Conservation (phyloP, 2,797 vertebrate species). For the Adrianichthys oophorus region DNA sequence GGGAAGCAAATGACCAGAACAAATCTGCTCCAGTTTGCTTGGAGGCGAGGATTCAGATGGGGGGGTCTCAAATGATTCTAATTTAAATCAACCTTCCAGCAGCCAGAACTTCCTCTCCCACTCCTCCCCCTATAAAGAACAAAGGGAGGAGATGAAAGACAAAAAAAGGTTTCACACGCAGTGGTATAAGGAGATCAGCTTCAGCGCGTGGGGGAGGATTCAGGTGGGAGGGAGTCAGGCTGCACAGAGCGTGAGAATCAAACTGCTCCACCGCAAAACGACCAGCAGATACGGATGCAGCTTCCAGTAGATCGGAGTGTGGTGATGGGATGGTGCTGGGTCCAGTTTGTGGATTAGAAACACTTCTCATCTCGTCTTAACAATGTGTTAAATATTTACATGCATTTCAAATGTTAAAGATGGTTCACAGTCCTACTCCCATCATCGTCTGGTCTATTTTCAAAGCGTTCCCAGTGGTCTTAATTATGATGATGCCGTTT, state of each 20-base stretch:
- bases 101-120: slow-evolving; percentile 29
- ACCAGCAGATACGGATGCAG: slow-evolving; percentile 15
- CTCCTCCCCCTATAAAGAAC: slow-evolving; percentile 44
- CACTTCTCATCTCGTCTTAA: too few species aligned
- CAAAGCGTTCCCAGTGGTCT: too few species aligned
- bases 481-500: too few species aligned
- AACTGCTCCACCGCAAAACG: slow-evolving; percentile 5
- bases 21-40: slow-evolving; percentile 73
- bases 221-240: slow-evolving; percentile 19
- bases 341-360: too few species aligned
- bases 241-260: slow-evolving; percentile 9
- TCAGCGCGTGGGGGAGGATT: slow-evolving; percentile 1
- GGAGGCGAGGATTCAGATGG: slow-evolving; percentile 65
- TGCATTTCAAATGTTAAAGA: too few species aligned
- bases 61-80: slow-evolving; percentile 56
- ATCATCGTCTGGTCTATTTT: too few species aligned
- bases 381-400: too few species aligned
- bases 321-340: too few species aligned
- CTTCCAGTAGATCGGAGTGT: background rate
- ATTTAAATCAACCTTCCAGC: slow-evolving; percentile 70
- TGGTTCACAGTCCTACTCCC: too few species aligned
- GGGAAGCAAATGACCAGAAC: slow-evolving; percentile 66
- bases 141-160: slow-evolving; percentile 58
- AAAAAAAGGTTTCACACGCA: slow-evolving; percentile 35
- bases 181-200: slow-evolving; percentile 20